phyloP scores from a whole-genome alignment of 2,797 vertebrate genomes.

The Eurystomus glaucurus region DNA sequence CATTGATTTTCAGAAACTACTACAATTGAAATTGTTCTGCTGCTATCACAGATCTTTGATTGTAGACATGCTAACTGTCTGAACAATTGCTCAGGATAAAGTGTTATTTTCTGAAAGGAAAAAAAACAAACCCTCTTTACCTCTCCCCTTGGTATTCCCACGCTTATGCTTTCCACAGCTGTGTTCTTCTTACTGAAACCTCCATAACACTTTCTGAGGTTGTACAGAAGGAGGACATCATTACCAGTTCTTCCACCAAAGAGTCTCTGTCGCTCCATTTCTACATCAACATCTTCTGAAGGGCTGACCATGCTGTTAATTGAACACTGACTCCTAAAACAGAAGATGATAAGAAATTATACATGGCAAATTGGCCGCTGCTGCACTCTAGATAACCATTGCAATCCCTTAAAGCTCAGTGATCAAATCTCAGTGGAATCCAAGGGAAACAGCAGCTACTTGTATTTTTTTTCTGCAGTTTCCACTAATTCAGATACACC shows the following conservation, averaged over 20 bases:
- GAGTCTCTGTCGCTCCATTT: constrained; percentile 74
- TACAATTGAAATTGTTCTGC: neutral
- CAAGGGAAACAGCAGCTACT: neutral
- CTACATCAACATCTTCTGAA: constrained; percentile 77
- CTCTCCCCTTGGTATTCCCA: constrained; percentile 82
- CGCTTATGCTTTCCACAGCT: constrained; percentile 75
- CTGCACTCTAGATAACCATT: neutral
- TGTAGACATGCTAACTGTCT: neutral
- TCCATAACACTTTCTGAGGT: constrained; percentile 76
- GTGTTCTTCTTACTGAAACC: constrained; percentile 49
- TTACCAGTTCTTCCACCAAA: constrained; percentile 61
- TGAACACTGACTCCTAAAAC: constrained; percentile 19
- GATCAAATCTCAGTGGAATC: neutral
- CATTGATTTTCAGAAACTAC: neutral
- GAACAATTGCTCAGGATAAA: neutral
- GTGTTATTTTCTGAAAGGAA: neutral
- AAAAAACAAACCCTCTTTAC: constrained; percentile 28
- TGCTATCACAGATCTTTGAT: neutral
- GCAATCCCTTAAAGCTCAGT: neutral
- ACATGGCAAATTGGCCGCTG: neutral
- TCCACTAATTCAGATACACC: neutral
- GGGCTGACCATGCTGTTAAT: neutral
- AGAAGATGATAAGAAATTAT: neutral
- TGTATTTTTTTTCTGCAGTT: neutral
- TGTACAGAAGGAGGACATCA: constrained; percentile 76